These are phyloP conservation scores for Enteromius paludinosus DNA, from an alignment of 2,797 vertebrate species.

Conservation along the genomic window DNA sequence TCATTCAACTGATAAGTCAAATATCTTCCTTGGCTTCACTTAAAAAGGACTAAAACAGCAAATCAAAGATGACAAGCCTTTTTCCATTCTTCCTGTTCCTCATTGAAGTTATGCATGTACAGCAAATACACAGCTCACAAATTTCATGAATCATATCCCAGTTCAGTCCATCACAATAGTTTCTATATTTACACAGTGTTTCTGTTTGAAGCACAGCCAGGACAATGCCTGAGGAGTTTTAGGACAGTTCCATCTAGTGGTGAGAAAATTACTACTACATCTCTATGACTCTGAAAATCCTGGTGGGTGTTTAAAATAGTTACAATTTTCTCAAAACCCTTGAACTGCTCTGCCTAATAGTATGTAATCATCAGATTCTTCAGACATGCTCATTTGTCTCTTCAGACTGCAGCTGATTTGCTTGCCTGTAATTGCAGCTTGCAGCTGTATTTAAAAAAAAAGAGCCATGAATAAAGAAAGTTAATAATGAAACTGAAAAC, in stretches of 20 bases:
- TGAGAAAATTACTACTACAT: not conserved
- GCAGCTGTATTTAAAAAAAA: not conserved
- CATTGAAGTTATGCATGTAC: not conserved
- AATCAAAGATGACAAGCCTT: not conserved
- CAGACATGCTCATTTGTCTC: not conserved
- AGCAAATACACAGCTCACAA: not conserved
- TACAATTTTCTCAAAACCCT: not conserved
- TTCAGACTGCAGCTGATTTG: not conserved
- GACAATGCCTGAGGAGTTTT: not conserved
- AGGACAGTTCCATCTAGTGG: conserved; percentile 10
- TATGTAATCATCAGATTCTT: not conserved
- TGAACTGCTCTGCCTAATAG: not conserved
- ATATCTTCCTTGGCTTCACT: not conserved
- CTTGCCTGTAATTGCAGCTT: not conserved
- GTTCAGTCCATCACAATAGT: not conserved
- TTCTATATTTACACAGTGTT: not conserved
- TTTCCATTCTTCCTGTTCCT: not conserved
- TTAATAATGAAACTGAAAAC: not conserved
- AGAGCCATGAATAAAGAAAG: not conserved
- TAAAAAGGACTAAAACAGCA: not conserved
- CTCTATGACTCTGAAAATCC: not conserved
- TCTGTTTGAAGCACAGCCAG: not conserved
- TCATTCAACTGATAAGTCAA: not conserved
- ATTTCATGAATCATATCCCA: not conserved
- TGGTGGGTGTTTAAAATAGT: not conserved